Percentiles rank a stretch among this genome's conserved stretches.
phyloP scores from a whole-genome alignment of 1,140 invertebrate species.

The Pristionchus pacificus region DNA sequence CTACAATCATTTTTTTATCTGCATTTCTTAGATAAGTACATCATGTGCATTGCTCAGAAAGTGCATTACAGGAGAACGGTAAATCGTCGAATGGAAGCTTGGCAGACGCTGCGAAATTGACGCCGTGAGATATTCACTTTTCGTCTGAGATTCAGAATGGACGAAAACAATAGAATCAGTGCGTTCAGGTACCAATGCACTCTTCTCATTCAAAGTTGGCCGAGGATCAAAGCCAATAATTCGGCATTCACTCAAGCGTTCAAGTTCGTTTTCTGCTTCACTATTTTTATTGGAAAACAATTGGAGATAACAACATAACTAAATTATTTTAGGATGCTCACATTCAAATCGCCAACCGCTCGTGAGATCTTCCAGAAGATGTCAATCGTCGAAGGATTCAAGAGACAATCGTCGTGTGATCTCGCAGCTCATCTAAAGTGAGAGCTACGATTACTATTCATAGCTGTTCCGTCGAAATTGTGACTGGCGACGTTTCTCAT shows the following conservation, averaged over 20 bases:
- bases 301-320: neutral
- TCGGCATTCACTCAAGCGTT: slow-evolving; percentile 21
- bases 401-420: slow-evolving; percentile 27
- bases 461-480: slow-evolving; percentile 3
- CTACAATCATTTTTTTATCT: no score
- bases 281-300: neutral
- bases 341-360: slow-evolving; percentile 20
- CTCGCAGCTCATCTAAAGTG: slow-evolving; percentile 26
- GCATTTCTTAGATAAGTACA: no score
- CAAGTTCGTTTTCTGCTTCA: slow-evolving; percentile 7
- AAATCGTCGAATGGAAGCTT: no score
- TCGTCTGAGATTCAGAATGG: neutral
- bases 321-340: slow-evolving; percentile 16
- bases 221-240: slow-evolving; percentile 15
- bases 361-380: slow-evolving; percentile 39
- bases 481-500: slow-evolving; percentile 4
- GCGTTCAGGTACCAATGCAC: slow-evolving; percentile 22
- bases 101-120: no score
- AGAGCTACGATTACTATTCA: neutral
- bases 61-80: no score
- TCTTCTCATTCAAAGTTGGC: slow-evolving; percentile 17
- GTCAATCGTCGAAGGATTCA: slow-evolving; percentile 39
- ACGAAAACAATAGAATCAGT: neutral
- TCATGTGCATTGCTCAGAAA: no score
- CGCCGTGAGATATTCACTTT: no score